Evolutionary conservation across 2,797 vertebrate genomes (phyloP), one percentile per base, ranked within the genome.

Genomic region (Gymnodraco acuticeps): DNA sequence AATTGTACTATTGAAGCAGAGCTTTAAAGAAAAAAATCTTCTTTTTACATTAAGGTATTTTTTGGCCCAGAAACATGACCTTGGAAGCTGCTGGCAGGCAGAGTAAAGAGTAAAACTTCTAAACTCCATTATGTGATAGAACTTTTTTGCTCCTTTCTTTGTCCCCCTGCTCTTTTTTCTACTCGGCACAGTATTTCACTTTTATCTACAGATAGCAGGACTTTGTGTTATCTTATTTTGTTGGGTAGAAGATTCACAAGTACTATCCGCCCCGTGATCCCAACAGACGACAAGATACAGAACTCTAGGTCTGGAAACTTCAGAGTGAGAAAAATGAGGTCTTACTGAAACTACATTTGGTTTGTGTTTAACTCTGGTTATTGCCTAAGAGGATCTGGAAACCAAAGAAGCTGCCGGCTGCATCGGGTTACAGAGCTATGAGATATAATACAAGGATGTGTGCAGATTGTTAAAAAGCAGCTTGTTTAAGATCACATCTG

Each of bases 171-270:
- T 77, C 69, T 80, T 87, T 85, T 82, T 88, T 76, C 77, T 75
- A 87, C 71, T 73, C 87, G 82, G 90, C 84, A 92, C 89, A 90
- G 93, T 94, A 93, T 95, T 95, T 95, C 92, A 93, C 91, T 93
- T 95, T 96, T 95, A 95, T 95, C 94, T 95, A 68, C 91, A 89
- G 91, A 94, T 93, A 95, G 90, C 92, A 95, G 92, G 90, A 93
- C 90, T 93, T 91, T 88, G 89, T 94, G 90, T 94, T 95, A 94
- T 95, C 93, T 94, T 94, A 92, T 92, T 92, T 93, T 92, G 91
- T 94, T 92, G 90, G 83, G 91, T 77, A 86, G 66, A 93, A 91
- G 85, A 89, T 91, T 93, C 87, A 82, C 88, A 92, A 83, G 88
- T 83, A 84, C 89, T 87, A 89, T 89, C 87, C 85, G 78, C 82